A percentile compares a stretch with the other conserved stretches of the same genome.
Evolutionary conservation across 2,113 vertebrate genomes (phyloP).

Genomic region (Nothobranchius furzeri): DNA sequence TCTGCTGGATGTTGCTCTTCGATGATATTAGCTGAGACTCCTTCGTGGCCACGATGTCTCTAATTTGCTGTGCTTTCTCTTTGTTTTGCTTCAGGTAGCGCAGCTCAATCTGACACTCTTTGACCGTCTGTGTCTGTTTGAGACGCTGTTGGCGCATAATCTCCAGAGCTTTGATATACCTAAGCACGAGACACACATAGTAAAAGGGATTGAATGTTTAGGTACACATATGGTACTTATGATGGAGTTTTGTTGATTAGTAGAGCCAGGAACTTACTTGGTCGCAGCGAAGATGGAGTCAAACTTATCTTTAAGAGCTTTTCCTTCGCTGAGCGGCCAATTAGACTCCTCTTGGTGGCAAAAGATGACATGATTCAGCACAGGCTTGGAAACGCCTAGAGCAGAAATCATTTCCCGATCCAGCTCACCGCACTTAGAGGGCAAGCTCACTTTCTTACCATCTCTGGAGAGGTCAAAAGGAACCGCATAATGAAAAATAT

Average conservation of each 20-base stretch:
- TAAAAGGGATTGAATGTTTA: background rate
- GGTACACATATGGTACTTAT: no score
- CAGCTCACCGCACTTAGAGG: constrained; percentile 95
- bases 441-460: constrained; percentile 88
- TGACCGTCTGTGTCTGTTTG: constrained; percentile 84
- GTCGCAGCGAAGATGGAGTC: constrained; percentile 99
- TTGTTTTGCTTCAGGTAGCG: constrained; percentile 94
- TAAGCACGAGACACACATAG: constrained; percentile 52
- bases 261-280: constrained; percentile 77
- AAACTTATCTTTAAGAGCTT: constrained; percentile 95
- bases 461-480: constrained; percentile 73
- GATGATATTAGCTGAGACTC: constrained; percentile 89
- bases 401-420: constrained; percentile 94
- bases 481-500: background rate
- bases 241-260: no score
- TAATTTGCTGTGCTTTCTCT: constrained; percentile 92
- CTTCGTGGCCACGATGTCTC: constrained; percentile 81
- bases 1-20: constrained; percentile 85
- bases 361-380: constrained; percentile 96
- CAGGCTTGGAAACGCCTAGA: constrained; percentile 92
- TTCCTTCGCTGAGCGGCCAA: constrained; percentile 97
- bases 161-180: constrained; percentile 97
- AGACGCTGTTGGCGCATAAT: constrained; percentile 88
- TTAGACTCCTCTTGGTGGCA: constrained; percentile 99
- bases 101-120: constrained; percentile 88